These are phyloP conservation scores for Stenoptilia bipunctidactyla DNA, from an alignment of 2,888 invertebrate species.

Conservation along the genomic window DNA sequence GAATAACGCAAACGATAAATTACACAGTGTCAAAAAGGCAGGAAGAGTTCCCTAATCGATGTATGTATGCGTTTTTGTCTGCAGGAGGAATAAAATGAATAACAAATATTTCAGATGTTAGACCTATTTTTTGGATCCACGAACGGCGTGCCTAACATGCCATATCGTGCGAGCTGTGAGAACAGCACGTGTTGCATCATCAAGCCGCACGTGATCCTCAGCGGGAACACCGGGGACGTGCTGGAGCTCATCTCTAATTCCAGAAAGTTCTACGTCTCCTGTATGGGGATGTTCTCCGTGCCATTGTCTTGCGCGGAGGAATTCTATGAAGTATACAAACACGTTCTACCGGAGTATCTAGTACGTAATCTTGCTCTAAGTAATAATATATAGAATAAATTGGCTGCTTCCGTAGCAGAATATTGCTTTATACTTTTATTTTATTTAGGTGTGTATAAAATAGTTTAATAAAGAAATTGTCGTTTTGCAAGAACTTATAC, in stretches of 20 bases:
- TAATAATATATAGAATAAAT: too few relatives aligned
- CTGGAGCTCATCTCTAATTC: slow-evolving; percentile 77
- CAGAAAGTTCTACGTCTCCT: slow-evolving; percentile 82
- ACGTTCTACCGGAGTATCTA: slow-evolving; percentile 81
- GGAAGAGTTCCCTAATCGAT: too few relatives aligned
- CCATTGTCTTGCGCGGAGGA: slow-evolving; percentile 86
- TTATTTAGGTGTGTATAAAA: too few relatives aligned
- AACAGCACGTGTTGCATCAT: slow-evolving; percentile 85
- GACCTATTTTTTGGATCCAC: neutral
- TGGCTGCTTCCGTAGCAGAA: too few relatives aligned
- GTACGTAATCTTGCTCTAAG: too few relatives aligned
- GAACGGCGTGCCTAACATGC: slow-evolving; percentile 28
- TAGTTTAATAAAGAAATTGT: too few relatives aligned
- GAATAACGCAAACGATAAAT: too few relatives aligned
- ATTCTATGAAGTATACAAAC: slow-evolving; percentile 93
- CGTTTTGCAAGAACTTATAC: too few relatives aligned
- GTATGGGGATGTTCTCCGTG: slow-evolving; percentile 84
- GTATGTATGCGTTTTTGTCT: too few relatives aligned
- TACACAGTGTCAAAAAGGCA: too few relatives aligned
- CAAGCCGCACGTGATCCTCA: slow-evolving; percentile 89
- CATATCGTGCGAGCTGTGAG: slow-evolving; percentile 67
- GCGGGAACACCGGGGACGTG: slow-evolving; percentile 80
- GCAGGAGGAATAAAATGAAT: too few relatives aligned
- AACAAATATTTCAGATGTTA: neutral
- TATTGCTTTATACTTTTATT: too few relatives aligned